Conservation (phyloP, 2,888 invertebrate genomes). For the Lasioglossum villosulum region DNA sequence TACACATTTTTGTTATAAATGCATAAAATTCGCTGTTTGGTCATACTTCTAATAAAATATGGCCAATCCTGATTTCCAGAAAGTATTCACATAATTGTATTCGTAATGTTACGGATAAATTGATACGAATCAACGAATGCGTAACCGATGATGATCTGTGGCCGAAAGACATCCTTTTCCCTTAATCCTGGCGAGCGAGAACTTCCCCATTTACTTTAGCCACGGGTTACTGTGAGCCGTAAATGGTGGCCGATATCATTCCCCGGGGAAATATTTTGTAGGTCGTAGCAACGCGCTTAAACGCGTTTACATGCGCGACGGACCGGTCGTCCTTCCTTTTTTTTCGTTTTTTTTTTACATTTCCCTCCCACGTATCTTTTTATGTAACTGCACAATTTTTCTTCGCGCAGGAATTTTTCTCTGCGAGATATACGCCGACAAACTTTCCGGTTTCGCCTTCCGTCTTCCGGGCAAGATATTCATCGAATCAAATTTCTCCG, state of each 20-base stretch:
- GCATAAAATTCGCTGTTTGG: too few species aligned
- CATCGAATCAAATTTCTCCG: slow-evolving; percentile 55
- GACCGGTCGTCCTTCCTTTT: not conserved
- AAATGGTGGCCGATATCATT: slow-evolving; percentile 42
- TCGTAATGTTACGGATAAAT: not conserved
- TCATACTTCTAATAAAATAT: not conserved
- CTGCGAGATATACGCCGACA: not conserved
- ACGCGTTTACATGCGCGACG: slow-evolving; percentile 41
- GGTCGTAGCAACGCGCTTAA: slow-evolving; percentile 34
- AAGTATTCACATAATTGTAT: not conserved
- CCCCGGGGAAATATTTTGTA: slow-evolving; percentile 52
- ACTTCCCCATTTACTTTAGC: slow-evolving; percentile 29
- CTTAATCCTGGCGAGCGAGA: slow-evolving; percentile 28
- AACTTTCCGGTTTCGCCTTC: slow-evolving; percentile 10
- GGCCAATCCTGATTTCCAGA: not conserved
- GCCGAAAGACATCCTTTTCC: slow-evolving; percentile 6
- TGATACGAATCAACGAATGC: not conserved
- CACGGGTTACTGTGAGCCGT: slow-evolving; percentile 27
- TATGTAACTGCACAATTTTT: slow-evolving; percentile 37
- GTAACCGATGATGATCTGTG: not conserved
- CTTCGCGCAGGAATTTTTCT: slow-evolving; percentile 19
- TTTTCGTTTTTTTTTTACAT: not conserved
- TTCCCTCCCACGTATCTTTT: slow-evolving; percentile 6
- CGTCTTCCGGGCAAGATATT: slow-evolving; percentile 44
- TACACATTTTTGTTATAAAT: too few species aligned